Evolutionary conservation across 2,113 vertebrate genomes (phyloP).

Genomic region (Hiodon alosoides): DNA sequence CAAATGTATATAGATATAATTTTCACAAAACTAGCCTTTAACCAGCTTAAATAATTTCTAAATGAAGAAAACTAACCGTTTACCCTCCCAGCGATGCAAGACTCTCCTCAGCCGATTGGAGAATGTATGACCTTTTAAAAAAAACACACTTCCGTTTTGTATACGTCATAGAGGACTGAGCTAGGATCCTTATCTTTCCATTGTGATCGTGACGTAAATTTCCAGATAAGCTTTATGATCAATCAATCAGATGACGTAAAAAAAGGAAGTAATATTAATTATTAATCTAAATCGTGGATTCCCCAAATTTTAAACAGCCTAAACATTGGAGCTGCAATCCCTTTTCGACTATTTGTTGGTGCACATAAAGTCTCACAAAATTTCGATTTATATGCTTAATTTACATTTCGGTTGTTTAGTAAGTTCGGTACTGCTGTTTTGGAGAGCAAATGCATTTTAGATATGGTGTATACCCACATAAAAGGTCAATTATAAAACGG

Average conservation of each 20-base stretch:
- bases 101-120: conserved; percentile 41
- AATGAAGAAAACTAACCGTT: conserved; percentile 35
- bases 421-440: not conserved
- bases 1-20: not conserved
- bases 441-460: not conserved
- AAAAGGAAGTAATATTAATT: too few species aligned
- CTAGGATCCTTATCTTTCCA: not conserved
- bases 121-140: conserved; percentile 43
- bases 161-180: too few species aligned
- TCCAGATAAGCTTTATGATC: too few species aligned
- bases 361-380: too few species aligned
- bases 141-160: conserved; percentile 17
- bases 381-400: too few species aligned
- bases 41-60: not conserved
- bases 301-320: too few species aligned
- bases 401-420: not conserved
- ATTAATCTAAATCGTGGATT: not conserved
- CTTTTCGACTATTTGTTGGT: too few species aligned
- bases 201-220: not conserved
- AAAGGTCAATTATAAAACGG: not conserved
- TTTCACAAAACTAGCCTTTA: not conserved
- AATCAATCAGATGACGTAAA: too few species aligned
- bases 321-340: too few species aligned
- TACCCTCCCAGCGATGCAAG: conserved; percentile 66
- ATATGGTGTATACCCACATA: not conserved